Base-by-base conservation (phyloP, 1,140 invertebrate genomes). In the Cotesia vestalis region DNA sequence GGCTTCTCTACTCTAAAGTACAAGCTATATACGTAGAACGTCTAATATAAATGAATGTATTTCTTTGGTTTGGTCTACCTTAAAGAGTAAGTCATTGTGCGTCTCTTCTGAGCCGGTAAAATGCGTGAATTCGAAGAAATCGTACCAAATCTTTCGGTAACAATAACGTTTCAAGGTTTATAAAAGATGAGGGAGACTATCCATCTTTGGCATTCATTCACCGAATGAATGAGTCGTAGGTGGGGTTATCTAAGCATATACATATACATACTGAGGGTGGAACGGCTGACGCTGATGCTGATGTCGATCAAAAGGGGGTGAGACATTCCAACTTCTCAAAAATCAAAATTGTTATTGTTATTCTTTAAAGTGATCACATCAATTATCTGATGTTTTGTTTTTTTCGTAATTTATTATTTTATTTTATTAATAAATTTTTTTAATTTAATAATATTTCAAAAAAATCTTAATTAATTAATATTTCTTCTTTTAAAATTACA, bases 181-280 rank as follows among this genome's bases (percentile, higher is more conserved):
- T 38, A 61, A 46, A 73, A 9, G 20, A 51, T 55, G 67, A 69
- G 35, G 59, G 66, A 53, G 82, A 76, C 79, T 78, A 84, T 84
- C 82, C 80, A 84, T 83, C 82, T 83, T 83, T 73, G 76, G 76
- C 75, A 79, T 82, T 82, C 79, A 84, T 82, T 81, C 79, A 76
- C 62, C 69, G 76, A 80, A 79, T 78, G 79, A 84, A 80, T 78
- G 76, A 79, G 77, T 76, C 75, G 67, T 75, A 71, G 66, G 76
- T 74, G 76, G 74, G 60, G 64, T 62, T 46, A 46, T 46, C 40
- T 46, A 11, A 11, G 5, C 40, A 46, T 46, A 46, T 46, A 46
- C 40, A 46, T 46, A 46, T 46, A 46, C 11, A 46, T 46, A 46
- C 40, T 11, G 11, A 9, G 6, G 5, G 6, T 27, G 1, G 27